Base-by-base conservation (phyloP, 2,113 vertebrate species). In the Pardalotus punctatus region DNA sequence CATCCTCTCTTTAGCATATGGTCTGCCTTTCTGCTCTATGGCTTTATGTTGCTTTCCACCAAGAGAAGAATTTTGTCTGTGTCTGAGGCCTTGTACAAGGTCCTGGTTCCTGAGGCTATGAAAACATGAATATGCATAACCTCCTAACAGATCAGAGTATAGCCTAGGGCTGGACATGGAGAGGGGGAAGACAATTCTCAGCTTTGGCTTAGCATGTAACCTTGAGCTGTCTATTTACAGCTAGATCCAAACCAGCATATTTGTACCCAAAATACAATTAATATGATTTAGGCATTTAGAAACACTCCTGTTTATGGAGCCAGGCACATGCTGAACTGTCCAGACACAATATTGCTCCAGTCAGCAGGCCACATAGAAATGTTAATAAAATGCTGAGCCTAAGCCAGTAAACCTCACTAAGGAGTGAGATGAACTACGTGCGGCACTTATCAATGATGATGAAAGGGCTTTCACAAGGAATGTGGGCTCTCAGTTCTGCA, bases 121-220 rank as follows among this genome's bases (percentile, higher is more conserved):
- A 80, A 89, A 91, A 76, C 78, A 90, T 95, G 94, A 91, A 93
- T 94, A 90, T 94, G 80, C 76, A 86, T 90, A 81, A 77, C 64
- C 42, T 22, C 31, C 80, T 83, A 83, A 61, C 21, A 81, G 86
- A 90, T 92, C 84, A 88, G 81, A 93, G 71, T 85, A 60, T 93
- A 80, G 85, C 90, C 90, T 90, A 73, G 58, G 90, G 78, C 84
- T 88, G 74, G 64, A 93, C 74, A 77, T 61, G 36, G n/a, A 86
- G 27, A 91, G 10, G 29, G 56, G 50, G 43, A 95, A 94, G 87
- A 40, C 42, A 85, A 22, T 87, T 94, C 66, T 91, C 84, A 76
- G 45, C 23, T 90, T 85, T 83, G 58, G 53, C 24, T 82, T 78
- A 71, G 12, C 14, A 25, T 15, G 60, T 64, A 79, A 92, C 56